Conservation (phyloP, 2,888 invertebrate genomes). For the Sinhomidia bicolor region DNA sequence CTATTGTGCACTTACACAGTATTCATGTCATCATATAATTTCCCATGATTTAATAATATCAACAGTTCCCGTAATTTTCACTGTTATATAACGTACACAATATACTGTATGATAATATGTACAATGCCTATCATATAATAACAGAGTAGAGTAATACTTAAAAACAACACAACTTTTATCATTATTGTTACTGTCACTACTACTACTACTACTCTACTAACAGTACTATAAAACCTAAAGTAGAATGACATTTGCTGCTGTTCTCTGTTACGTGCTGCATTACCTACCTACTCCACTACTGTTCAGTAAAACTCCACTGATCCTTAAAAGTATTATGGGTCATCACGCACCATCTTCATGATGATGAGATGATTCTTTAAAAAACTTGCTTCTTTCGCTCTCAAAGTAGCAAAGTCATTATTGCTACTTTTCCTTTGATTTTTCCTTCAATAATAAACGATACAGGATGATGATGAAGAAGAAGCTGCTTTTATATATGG, state of each 20-base stretch:
- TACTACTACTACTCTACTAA: too few species aligned
- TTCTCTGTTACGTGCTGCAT: not conserved
- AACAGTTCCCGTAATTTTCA: not conserved
- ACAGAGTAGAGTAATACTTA: not conserved
- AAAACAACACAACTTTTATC: not conserved
- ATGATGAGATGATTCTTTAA: slow-evolving; percentile 16
- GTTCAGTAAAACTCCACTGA: not conserved
- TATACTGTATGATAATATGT: not conserved
- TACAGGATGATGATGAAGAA: not conserved
- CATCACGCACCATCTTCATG: slow-evolving; percentile 25
- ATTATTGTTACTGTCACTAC: too few species aligned
- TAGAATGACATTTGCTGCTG: slow-evolving; percentile 9
- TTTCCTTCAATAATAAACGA: not conserved
- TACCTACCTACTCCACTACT: too few species aligned
- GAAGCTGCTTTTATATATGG: not conserved
- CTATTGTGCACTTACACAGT: too few species aligned
- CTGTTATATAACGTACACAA: not conserved
- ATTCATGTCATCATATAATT: too few species aligned
- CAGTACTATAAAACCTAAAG: too few species aligned
- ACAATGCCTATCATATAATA: not conserved
- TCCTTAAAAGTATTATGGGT: slow-evolving; percentile 50
- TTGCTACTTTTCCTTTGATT: not conserved
- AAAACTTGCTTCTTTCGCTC: slow-evolving; percentile 1
- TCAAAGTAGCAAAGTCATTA: slow-evolving; percentile 10
- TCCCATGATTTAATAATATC: slow-evolving; percentile 26